A percentile compares a stretch with the other conserved stretches of the same genome.
These are phyloP conservation scores for Coptotermes formosanus DNA, from an alignment of 1,140 invertebrate genomes.

Conservation along the genomic window DNA sequence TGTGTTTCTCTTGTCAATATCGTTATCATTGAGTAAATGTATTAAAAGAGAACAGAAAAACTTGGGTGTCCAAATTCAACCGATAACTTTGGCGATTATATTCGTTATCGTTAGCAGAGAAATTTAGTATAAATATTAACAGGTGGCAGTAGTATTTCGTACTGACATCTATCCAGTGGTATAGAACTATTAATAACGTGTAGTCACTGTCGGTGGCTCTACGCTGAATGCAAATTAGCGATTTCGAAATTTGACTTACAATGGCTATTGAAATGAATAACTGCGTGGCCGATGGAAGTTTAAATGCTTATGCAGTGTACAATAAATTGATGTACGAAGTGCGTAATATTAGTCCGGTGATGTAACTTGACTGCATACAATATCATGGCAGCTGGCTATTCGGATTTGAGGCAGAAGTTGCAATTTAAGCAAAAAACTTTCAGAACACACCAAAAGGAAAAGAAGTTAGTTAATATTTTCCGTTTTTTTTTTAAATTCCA, in stretches of 20 bases:
- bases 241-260: slow-evolving; percentile 6
- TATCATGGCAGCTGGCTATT: slow-evolving; percentile 34
- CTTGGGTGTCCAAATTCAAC: too few relatives aligned
- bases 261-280: background rate
- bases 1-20: too few relatives aligned
- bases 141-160: background rate
- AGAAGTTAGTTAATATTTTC: slow-evolving; percentile 28
- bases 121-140: too few relatives aligned
- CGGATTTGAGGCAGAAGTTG: slow-evolving; percentile 34
- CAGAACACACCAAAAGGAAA: slow-evolving; percentile 26
- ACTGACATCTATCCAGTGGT: background rate
- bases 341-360: background rate
- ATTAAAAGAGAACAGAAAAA: too few relatives aligned
- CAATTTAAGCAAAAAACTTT: slow-evolving; percentile 33
- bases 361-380: background rate
- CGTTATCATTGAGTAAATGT: too few relatives aligned
- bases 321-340: slow-evolving; percentile 12
- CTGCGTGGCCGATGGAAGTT: background rate
- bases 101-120: too few relatives aligned
- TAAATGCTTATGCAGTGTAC: background rate
- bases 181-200: background rate
- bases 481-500: background rate
- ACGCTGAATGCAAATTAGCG: background rate
- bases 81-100: too few relatives aligned
- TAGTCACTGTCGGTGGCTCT: background rate